These are phyloP conservation scores for Speoplatyrhinus poulsoni DNA, from an alignment of 2,113 vertebrate genomes.

Conservation along the genomic window DNA sequence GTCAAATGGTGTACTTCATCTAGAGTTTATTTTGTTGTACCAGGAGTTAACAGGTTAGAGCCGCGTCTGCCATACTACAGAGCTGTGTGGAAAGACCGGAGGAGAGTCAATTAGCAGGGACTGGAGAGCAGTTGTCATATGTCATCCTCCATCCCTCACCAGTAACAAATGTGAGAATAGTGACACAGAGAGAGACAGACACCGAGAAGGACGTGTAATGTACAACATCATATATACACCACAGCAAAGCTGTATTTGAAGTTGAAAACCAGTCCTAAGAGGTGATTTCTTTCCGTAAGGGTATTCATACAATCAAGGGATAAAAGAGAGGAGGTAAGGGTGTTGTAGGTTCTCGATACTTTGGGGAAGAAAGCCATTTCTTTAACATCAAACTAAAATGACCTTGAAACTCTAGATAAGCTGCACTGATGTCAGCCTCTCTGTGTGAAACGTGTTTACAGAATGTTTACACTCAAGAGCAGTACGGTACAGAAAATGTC, in stretches of 20 bases:
- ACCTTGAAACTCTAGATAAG: slow-evolving; percentile 91
- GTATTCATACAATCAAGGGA: slow-evolving; percentile 99
- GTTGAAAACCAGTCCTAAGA: slow-evolving; percentile 99
- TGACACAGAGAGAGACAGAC: slow-evolving; percentile 83
- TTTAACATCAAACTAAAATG: slow-evolving; percentile 97
- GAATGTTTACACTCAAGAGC: slow-evolving; percentile 94
- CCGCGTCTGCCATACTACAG: slow-evolving; percentile 75
- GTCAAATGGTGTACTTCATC: slow-evolving; percentile 97
- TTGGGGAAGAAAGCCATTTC: slow-evolving; percentile 98
- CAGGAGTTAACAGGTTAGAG: slow-evolving; percentile 87
- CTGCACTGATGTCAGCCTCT: slow-evolving; percentile 56
- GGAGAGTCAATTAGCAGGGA: slow-evolving; percentile 65
- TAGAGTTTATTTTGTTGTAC: slow-evolving; percentile 85
- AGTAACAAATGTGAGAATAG: slow-evolving; percentile 77
- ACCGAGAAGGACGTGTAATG: slow-evolving; percentile 94
- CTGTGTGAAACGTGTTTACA: slow-evolving; percentile 87
- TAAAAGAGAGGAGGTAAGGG: slow-evolving; percentile 98
- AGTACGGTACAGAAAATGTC: slow-evolving; percentile 95
- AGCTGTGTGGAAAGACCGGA: slow-evolving; percentile 79
- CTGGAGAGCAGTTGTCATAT: slow-evolving; percentile 67
- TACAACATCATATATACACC: slow-evolving; percentile 99
- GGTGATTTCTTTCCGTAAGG: slow-evolving; percentile 93
- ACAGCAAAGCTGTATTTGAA: slow-evolving; percentile 96
- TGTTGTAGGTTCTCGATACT: slow-evolving; percentile 99
- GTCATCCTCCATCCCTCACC: slow-evolving; percentile 74